Evolutionary conservation across 2,888 invertebrate genomes (phyloP).

Genomic region (Microchrysa polita): DNA sequence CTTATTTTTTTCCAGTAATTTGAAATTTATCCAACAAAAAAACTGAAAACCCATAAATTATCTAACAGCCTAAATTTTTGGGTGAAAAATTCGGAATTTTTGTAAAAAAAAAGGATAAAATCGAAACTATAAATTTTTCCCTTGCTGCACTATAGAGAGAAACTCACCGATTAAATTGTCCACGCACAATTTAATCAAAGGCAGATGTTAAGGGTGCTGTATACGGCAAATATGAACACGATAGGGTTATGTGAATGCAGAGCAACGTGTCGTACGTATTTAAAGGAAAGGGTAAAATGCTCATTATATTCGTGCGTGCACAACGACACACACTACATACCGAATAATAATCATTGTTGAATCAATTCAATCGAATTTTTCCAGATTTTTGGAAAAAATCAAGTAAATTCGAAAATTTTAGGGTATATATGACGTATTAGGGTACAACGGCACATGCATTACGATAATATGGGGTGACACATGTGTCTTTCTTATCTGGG

Average conservation of each 20-base stretch:
- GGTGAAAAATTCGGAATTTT: slow-evolving; percentile 20
- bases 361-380: slow-evolving; percentile 28
- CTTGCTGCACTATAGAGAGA: background rate
- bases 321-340: slow-evolving; percentile 10
- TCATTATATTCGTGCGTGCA: slow-evolving; percentile 1
- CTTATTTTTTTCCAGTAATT: slow-evolving; percentile 8
- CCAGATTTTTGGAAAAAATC: slow-evolving; percentile 41
- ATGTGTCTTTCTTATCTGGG: slow-evolving; percentile 16
- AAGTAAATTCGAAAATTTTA: slow-evolving; percentile 45
- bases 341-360: background rate
- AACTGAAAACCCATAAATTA: background rate
- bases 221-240: background rate
- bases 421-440: slow-evolving; percentile 21
- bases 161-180: slow-evolving; percentile 33
- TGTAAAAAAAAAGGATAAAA: slow-evolving; percentile 8
- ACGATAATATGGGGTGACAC: slow-evolving; percentile 39
- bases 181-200: slow-evolving; percentile 44
- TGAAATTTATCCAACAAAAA: slow-evolving; percentile 2
- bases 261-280: background rate
- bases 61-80: background rate
- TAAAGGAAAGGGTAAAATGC: slow-evolving; percentile 28
- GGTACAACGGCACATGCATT: slow-evolving; percentile 32
- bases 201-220: slow-evolving; percentile 34
- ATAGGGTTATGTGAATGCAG: slow-evolving; percentile 21
- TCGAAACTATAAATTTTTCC: slow-evolving; percentile 32